These are phyloP conservation scores for Brachymystax lenok DNA, from an alignment of 2,797 vertebrate species.

Conservation along the genomic window DNA sequence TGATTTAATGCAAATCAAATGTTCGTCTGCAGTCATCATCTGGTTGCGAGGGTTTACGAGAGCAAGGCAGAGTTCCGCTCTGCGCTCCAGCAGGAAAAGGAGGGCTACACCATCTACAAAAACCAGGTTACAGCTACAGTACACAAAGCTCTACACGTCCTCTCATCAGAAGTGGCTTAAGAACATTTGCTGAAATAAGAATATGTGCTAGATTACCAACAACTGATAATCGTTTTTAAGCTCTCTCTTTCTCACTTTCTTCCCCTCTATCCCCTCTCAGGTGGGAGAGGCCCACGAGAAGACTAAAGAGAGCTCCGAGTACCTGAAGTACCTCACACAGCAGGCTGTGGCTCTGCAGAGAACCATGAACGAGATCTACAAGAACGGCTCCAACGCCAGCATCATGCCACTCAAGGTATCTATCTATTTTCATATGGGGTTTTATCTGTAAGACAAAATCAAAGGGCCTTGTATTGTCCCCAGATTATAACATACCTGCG, in stretches of 20 bases:
- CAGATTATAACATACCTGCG: conserved; percentile 25
- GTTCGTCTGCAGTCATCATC: conserved; percentile 80
- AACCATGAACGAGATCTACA: conserved; percentile 90
- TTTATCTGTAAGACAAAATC: not conserved
- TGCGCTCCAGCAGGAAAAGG: conserved; percentile 90
- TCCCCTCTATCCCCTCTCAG: conserved; percentile 56
- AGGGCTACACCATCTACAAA: conserved; percentile 88
- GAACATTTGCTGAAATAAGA: not conserved
- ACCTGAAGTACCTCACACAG: conserved; percentile 90
- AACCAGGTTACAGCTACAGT: conserved; percentile 76
- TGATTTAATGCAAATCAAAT: not conserved
- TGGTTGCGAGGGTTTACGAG: conserved; percentile 88
- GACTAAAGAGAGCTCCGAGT: conserved; percentile 89
- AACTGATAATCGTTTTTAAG: not conserved
- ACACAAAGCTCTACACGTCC: not conserved
- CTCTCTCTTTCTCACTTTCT: not conserved
- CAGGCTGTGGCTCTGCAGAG: conserved; percentile 90
- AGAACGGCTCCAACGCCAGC: conserved; percentile 79
- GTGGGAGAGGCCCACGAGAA: conserved; percentile 86
- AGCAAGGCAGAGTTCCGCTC: conserved; percentile 91
- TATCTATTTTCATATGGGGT: not conserved
- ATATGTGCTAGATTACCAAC: too few relatives aligned
- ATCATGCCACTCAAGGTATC: conserved; percentile 85
- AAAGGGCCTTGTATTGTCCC: too few relatives aligned
- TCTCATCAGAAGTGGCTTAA: not conserved